These are phyloP conservation scores for Xenentodon cancila DNA, from an alignment of 2,797 vertebrate species.

Conservation along the genomic window DNA sequence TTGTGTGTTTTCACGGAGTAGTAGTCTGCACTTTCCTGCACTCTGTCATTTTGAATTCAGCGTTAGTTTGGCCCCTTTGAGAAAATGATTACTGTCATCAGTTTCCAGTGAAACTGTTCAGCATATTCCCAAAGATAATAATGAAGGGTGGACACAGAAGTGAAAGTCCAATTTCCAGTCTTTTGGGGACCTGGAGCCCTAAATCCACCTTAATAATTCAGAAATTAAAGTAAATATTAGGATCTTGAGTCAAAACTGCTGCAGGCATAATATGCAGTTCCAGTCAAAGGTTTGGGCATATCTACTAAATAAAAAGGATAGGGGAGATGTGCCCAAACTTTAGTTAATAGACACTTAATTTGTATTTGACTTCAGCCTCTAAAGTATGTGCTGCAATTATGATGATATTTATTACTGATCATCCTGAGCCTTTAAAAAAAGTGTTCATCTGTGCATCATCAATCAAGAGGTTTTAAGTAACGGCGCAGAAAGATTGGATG, in stretches of 20 bases:
- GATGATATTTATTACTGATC: no score
- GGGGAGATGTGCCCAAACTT: no score
- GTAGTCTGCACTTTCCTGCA: slow-evolving; percentile 56
- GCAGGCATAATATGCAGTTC: no score
- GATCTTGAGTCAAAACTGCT: slow-evolving; percentile 11
- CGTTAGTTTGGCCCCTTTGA: slow-evolving; percentile 54
- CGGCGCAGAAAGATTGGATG: background rate
- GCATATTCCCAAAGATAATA: slow-evolving; percentile 55
- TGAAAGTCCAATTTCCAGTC: slow-evolving; percentile 38
- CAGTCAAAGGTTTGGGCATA: no score
- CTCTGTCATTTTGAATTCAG: slow-evolving; percentile 55
- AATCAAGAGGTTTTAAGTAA: slow-evolving; percentile 14
- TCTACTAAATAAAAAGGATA: no score
- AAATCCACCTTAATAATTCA: slow-evolving; percentile 49
- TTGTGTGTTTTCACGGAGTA: slow-evolving; percentile 56
- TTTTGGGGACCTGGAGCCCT: slow-evolving; percentile 15
- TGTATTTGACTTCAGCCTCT: no score
- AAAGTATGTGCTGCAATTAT: no score
- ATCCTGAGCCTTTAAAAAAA: background rate
- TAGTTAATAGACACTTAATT: no score
- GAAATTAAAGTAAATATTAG: slow-evolving; percentile 34
- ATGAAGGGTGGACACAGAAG: slow-evolving; percentile 38
- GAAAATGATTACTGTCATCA: slow-evolving; percentile 45
- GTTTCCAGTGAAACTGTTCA: slow-evolving; percentile 46
- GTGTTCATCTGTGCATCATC: background rate